Evolutionary conservation across 2,797 vertebrate species (phyloP), one percentile per base, ranked within the genome.

Genomic region (Typhlichthys eigenmanni): DNA sequence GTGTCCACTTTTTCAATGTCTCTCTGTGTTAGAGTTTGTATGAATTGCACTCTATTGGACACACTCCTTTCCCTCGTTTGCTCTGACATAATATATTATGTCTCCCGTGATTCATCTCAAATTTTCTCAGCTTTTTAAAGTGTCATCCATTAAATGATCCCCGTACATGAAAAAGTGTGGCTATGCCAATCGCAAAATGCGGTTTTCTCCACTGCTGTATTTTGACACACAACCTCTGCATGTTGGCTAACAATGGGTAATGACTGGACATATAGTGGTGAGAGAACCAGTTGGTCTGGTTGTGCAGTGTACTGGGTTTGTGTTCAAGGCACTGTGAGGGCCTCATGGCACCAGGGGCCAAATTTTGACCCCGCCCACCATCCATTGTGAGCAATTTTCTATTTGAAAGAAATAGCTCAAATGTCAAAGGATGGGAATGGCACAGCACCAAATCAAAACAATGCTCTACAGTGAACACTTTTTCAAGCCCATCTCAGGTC

Each of bases 371-470:
- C 80, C 76, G 66, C 81, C 81, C 81, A 85, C 80, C 69, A 81
- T 69, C 75, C 76, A 85, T 92, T 92, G 89, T 92, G 75, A 56
- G 66, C 11, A 2, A 79, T 80, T 72, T 86, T 84, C 69, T 86
- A 69, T 80, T 75, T 76, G 60, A 61, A 73, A 82, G 74, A 81
- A 80, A 82, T 72, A 73, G 63, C 81, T 85, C 81, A 87, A 90
- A 90, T 91, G 91, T 91, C 89, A 92, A 84, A 88, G 80, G 78
- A 87, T 79, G 81, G 81, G 79, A 88, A 87, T 86, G 86, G 89
- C 74, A 85, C 69, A 29, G 82, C 79, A 88, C 85, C 84, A 75
- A 78, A 86, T 74, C 75, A 80, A 84, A 86, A 88, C 86, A 89
- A 87, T 84, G 88, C 82, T 69, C 52, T 68, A 71, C 86, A 90